Base-by-base conservation (phyloP, 2,797 vertebrate species). In the Microctenopoma stevenorrisi region DNA sequence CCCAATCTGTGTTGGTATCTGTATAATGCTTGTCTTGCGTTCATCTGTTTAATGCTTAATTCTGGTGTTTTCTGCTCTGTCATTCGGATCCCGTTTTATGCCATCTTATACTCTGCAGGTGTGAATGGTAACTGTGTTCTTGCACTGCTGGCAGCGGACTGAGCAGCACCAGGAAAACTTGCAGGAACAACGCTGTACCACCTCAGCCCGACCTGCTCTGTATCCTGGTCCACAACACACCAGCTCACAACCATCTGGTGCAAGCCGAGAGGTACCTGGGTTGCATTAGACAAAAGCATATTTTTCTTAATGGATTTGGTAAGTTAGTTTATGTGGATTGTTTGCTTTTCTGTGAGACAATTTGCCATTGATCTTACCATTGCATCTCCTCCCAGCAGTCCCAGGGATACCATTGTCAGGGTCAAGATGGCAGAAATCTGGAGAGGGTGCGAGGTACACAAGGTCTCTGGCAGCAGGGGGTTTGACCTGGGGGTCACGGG, bases 151-250 rank as follows among this genome's bases (percentile, higher is more conserved):
- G 82, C 95, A 93, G 72, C 90, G 88, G 54, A 93, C 85, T 0
- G 94, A 94, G 86, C 95, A 96, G 88, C 95, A 95, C 94, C 94
- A 94, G 80, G 66, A 86, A 62, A 95, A 94, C 81, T 92, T 91
- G 91, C 94, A 95, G 85, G 94, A 93, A 82, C 95, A 95, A 16
- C 87, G 76, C 90, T 96, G 90, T 50, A 90, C 88, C 83, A 93
- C 86, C 79, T 95, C 94, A 0, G 86, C 94, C 40, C 91, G 90
- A 7, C 92, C 90, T 0, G 84, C 93, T 56, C 60, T 84, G 86
- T 91, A 95, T 1, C 92, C 94, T 0, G 94, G 91, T n/a, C 94
- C 91, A 0, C 95, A 95, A 74, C 95, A 95, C 64, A 94, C 89
- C 76, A 94, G 86, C 91, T 96, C 92, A 0, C 94, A 94, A 65